phyloP scores from a whole-genome alignment of 2,113 vertebrate species.

The Furnarius figulus region DNA sequence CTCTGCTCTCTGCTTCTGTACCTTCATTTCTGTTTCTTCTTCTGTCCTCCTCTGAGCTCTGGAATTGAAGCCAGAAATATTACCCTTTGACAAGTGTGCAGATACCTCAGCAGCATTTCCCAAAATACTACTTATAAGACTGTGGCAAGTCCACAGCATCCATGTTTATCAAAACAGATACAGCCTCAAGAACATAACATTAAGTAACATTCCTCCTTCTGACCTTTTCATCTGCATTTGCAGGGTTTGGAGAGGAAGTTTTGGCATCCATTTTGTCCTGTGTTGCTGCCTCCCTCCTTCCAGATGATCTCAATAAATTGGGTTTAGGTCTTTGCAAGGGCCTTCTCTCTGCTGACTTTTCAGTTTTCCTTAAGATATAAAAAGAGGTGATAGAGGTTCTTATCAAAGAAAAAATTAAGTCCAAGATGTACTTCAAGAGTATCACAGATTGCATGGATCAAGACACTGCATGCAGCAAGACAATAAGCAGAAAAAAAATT shows the following conservation, averaged over 20 bases:
- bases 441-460: neutral
- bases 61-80: slow-evolving; percentile 9
- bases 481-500: neutral
- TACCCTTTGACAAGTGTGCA: neutral
- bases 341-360: slow-evolving; percentile 21
- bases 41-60: slow-evolving; percentile 45
- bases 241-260: neutral
- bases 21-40: slow-evolving; percentile 8
- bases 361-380: slow-evolving; percentile 52
- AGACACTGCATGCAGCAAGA: neutral
- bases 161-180: neutral
- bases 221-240: slow-evolving; percentile 54
- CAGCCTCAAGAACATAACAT: neutral
- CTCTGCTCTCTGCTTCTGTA: neutral
- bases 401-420: neutral
- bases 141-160: neutral
- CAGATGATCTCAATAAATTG: slow-evolving; percentile 38
- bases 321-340: slow-evolving; percentile 65
- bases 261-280: slow-evolving; percentile 5
- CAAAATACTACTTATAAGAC: neutral
- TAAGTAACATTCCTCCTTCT: neutral
- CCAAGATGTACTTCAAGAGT: neutral
- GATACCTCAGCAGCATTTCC: neutral
- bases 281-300: slow-evolving; percentile 36
- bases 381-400: neutral